Base-by-base conservation (phyloP, 1,140 invertebrate genomes). In the Drosophila simulans region DNA sequence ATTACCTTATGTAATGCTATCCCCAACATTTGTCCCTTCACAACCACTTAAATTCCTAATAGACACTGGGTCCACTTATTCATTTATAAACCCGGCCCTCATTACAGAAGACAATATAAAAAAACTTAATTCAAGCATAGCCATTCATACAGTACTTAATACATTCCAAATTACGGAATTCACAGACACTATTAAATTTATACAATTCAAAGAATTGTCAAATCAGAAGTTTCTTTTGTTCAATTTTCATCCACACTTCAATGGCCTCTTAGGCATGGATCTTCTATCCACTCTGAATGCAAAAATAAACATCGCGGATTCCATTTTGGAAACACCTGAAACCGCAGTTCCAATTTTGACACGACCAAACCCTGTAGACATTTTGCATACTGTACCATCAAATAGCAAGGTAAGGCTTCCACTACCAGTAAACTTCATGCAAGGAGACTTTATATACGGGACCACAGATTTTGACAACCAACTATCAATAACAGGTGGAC, bases 381-480 rank as follows among this genome's bases (percentile, higher is more conserved):
- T 15, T 5, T 5, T 11, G n/a, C 39, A 43, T 13, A 56, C 53
- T 5, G 11, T 56, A 43, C 53, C 53, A 56, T 25, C 17, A 17
- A 56, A 56, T 3, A 31, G n/a, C 1, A 54, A 40, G 13, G 5
- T 48, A 2, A 48, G 45, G 25, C n/a, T 46, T 1, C 11, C 45
- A 25, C 22, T 46, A 4, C 22, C 55, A 31, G 27, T 34, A 20
- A 57, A 57, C 2, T 2, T 45, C 20, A 56, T 45, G 55, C 12
- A 57, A 10, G 54, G 54, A 10, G 54, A 56, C 43, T 56, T 56
- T 20, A 43, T 56, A 56, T 31, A 43, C 39, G 55, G n/a, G 4
- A 57, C 25, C 2, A 45, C 55, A 57, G n/a, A 40, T 17, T 4
- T 57, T 20, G 34, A 34, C 7, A 25, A 54, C 1, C 35, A 54